A percentile compares a stretch with the other conserved stretches of the same genome.
These are phyloP conservation scores for Labrus mixtus DNA, from an alignment of 2,113 vertebrate genomes.

Conservation along the genomic window DNA sequence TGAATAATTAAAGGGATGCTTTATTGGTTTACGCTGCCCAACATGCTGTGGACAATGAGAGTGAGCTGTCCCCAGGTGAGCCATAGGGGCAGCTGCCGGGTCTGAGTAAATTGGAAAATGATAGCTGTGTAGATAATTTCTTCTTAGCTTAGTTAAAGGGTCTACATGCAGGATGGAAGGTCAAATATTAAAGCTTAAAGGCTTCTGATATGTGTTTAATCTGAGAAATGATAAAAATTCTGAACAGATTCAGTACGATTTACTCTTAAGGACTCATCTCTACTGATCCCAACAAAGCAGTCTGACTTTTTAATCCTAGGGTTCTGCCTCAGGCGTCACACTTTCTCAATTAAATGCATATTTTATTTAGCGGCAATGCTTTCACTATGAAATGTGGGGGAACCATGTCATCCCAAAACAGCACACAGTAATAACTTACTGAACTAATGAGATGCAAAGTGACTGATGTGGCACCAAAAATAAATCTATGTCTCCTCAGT, in stretches of 20 bases:
- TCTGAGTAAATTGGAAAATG: conserved; percentile 60
- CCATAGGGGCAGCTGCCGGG: conserved; percentile 52
- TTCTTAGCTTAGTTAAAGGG: conserved; percentile 32
- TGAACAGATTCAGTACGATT: background rate
- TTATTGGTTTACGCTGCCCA: conserved; percentile 72
- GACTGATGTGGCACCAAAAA: conserved; percentile 3
- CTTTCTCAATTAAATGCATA: conserved; percentile 3
- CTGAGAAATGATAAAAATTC: conserved; percentile 13
- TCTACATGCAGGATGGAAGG: conserved; percentile 13
- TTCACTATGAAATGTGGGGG: conserved; percentile 12
- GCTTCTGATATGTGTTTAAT: background rate
- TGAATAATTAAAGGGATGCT: conserved; percentile 81
- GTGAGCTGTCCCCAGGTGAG: conserved; percentile 77
- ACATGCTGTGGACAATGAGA: conserved; percentile 66
- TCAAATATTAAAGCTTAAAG: conserved; percentile 14
- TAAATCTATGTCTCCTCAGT: conserved; percentile 24
- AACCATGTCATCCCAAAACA: conserved; percentile 12
- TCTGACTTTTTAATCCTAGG: background rate
- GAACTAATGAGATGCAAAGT: conserved; percentile 9
- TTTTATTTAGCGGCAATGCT: conserved; percentile 29
- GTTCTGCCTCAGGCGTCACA: conserved; percentile 11
- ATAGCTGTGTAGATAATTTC: conserved; percentile 47
- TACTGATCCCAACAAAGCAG: conserved; percentile 21
- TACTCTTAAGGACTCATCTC: background rate
- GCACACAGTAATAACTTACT: conserved; percentile 12